Percentiles rank a stretch among this genome's conserved stretches.
These are phyloP conservation scores for Larimichthys crocea DNA, from an alignment of 2,113 vertebrate genomes.

Conservation along the genomic window DNA sequence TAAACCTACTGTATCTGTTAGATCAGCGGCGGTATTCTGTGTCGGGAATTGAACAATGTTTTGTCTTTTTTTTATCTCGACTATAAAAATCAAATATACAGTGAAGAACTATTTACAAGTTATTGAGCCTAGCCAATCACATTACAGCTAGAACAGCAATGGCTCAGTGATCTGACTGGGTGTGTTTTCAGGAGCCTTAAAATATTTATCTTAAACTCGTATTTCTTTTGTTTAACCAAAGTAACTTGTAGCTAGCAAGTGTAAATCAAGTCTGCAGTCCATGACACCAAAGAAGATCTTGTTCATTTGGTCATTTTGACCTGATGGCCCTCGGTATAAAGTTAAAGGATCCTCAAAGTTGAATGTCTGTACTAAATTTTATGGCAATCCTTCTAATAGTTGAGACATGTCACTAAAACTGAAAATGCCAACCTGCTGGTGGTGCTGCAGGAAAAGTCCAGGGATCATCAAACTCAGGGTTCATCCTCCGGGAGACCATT, in stretches of 20 bases:
- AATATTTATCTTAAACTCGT: background rate
- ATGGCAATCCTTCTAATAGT: no score
- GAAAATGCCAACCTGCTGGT: no score
- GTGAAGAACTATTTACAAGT: conserved; percentile 3
- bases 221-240: background rate
- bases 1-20: conserved; percentile 11
- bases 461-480: background rate
- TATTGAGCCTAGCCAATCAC: conserved; percentile 24
- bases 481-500: background rate
- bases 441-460: no score
- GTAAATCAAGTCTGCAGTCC: background rate
- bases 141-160: background rate
- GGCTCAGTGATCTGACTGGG: background rate
- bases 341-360: background rate
- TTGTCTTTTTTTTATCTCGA: conserved; percentile 11
- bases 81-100: conserved; percentile 38
- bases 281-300: no score
- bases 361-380: no score
- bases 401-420: no score
- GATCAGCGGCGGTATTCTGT: conserved; percentile 13
- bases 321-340: background rate
- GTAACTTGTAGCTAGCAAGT: background rate
- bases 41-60: background rate
- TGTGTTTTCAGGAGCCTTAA: background rate
- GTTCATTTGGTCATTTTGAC: no score